These are phyloP conservation scores for Poeciliopsis turneri DNA, from an alignment of 2,797 vertebrate species.

Conservation along the genomic window DNA sequence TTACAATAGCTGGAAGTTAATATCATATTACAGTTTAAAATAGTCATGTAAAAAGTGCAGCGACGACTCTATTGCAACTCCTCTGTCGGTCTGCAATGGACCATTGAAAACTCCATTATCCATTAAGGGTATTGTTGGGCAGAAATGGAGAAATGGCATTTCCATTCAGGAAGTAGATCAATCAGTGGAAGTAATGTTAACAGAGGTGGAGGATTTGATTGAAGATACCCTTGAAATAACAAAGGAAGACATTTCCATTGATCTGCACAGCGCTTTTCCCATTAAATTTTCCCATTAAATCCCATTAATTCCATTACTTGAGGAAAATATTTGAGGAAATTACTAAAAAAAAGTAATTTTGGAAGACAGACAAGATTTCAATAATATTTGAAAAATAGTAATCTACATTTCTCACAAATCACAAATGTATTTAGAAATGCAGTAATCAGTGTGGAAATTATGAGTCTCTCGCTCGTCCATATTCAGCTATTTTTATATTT, in stretches of 20 bases:
- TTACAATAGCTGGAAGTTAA: slow-evolving; percentile 53
- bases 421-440: neutral
- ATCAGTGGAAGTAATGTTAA: slow-evolving; percentile 46
- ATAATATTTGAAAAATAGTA: neutral
- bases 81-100: slow-evolving; percentile 30
- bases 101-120: slow-evolving; percentile 59
- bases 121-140: slow-evolving; percentile 40
- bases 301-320: neutral
- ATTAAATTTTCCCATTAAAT: neutral
- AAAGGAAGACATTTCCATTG: slow-evolving; percentile 36
- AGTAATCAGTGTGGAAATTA: neutral
- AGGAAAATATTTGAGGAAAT: neutral
- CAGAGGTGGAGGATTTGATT: slow-evolving; percentile 45
- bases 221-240: slow-evolving; percentile 46
- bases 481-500: neutral
- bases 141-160: slow-evolving; percentile 48
- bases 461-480: neutral
- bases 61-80: slow-evolving; percentile 41
- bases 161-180: slow-evolving; percentile 54
- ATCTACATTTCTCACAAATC: neutral
- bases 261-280: neutral
- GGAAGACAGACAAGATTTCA: neutral
- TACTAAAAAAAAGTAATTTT: neutral
- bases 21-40: slow-evolving; percentile 39
- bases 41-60: slow-evolving; percentile 29